These are phyloP conservation scores for Penaeus vannamei DNA, from an alignment of 1,140 invertebrate genomes.

Conservation along the genomic window DNA sequence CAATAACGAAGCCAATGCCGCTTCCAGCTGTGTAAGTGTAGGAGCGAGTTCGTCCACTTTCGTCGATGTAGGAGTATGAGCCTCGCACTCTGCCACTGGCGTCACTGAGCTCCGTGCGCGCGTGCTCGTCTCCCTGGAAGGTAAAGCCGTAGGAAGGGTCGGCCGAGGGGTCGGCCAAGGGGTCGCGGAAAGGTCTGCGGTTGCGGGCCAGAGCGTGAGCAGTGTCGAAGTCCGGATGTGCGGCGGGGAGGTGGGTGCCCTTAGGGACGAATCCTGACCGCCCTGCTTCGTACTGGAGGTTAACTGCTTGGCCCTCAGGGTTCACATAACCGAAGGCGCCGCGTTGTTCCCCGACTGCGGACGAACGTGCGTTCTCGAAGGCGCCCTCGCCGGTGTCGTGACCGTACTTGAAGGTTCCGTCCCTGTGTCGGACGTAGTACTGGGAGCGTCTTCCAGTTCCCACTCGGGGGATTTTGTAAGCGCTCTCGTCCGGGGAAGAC, in stretches of 20 bases:
- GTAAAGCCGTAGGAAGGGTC: slow-evolving; percentile 60
- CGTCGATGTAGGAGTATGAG: slow-evolving; percentile 70
- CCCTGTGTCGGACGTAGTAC: slow-evolving; percentile 53
- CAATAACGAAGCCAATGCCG: slow-evolving; percentile 40
- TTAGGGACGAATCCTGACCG: slow-evolving; percentile 32
- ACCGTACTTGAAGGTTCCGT: slow-evolving; percentile 59
- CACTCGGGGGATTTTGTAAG: slow-evolving; percentile 40
- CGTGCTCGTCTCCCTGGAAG: slow-evolving; percentile 65
- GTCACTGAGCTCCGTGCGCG: slow-evolving; percentile 56
- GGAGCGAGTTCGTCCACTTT: not conserved
- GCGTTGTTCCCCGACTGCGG: slow-evolving; percentile 16
- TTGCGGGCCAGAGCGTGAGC: not conserved
- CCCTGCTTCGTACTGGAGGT: slow-evolving; percentile 44
- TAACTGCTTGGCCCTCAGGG: slow-evolving; percentile 27
- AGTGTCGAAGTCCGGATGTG: slow-evolving; percentile 1
- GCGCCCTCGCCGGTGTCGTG: slow-evolving; percentile 45
- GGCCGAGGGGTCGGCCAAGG: not conserved
- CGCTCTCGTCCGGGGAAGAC: not conserved
- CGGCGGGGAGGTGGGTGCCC: slow-evolving; percentile 32
- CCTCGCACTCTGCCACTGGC: slow-evolving; percentile 69
- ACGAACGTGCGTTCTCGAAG: slow-evolving; percentile 40
- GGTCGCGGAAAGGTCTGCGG: slow-evolving; percentile 16
- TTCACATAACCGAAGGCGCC: slow-evolving; percentile 48
- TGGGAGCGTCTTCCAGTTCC: slow-evolving; percentile 38
- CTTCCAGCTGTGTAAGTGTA: slow-evolving; percentile 16